A percentile compares a stretch with the other conserved stretches of the same genome.
Conservation (phyloP, 2,797 vertebrate species). For the Harpagifer antarcticus region DNA sequence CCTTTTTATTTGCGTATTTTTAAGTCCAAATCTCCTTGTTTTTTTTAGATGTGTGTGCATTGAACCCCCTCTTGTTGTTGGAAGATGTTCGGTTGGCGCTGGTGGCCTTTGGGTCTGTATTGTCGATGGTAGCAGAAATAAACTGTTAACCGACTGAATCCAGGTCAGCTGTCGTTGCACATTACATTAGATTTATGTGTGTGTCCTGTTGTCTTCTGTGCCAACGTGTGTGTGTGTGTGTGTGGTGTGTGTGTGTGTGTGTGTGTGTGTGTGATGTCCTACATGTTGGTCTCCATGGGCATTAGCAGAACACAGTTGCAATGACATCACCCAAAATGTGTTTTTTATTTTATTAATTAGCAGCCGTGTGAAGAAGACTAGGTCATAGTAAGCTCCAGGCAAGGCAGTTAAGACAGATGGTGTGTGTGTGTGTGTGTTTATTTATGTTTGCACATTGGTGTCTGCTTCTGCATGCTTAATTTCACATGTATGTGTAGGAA, state of each 20-base stretch:
- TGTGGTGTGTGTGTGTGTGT: neutral
- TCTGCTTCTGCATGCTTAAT: neutral
- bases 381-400: conserved; percentile 53
- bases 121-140: conserved; percentile 59
- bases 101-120: conserved; percentile 34
- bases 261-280: conserved; percentile 15
- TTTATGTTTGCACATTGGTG: neutral
- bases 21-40: neutral
- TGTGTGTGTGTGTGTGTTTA: neutral
- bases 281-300: conserved; percentile 30
- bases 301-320: conserved; percentile 38
- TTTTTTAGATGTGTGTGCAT: conserved; percentile 10
- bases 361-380: conserved; percentile 13
- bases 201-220: conserved; percentile 41
- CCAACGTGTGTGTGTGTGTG: conserved; percentile 5
- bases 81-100: conserved; percentile 7
- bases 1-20: neutral
- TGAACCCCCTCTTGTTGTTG: conserved; percentile 21
- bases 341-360: conserved; percentile 45
- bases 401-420: conserved; percentile 26
- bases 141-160: conserved; percentile 59
- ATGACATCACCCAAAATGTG: conserved; percentile 63
- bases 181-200: conserved; percentile 58
- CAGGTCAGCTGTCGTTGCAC: conserved; percentile 73
- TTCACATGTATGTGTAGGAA: neutral